Evolutionary conservation across 1,140 invertebrate genomes (phyloP), one percentile per base, ranked within the genome.

Genomic region (Holcopasites calliopsidis): DNA sequence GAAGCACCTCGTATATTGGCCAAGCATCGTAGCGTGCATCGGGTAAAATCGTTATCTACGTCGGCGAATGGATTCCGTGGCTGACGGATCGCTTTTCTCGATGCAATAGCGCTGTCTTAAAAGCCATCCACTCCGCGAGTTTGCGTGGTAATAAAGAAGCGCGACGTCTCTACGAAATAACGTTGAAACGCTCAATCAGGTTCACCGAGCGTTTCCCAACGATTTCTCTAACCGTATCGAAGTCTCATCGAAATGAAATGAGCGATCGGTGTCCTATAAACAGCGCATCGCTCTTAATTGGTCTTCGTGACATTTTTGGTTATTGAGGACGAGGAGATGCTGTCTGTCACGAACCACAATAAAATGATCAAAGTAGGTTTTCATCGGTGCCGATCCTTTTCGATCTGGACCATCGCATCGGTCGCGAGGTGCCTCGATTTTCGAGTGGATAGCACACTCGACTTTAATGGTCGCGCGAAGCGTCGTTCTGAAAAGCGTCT

Each of bases 71-170:
- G 18, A 42, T 54, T 42, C 50, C n/a, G 35, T 11, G 31, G 26
- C 57, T 52, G 65, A 52, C 44, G 11, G 50, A 78, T 65, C 33
- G 57, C 11, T 62, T 55, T 66, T n/a, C 10, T 26, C 42, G 16
- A 21, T 6, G 40, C 50, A 49, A 49, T 55, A 55, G 52, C 38
- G n/a, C 21, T 44, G n/a, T n/a, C n/a, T 60, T 42, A 61, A 66
- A 60, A 78, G 49, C 23, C 40, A 49, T 11, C 52, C 23, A 55
- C 54, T 28, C 21, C 16, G 40, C 26, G 11, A 23, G 13, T 3
- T 50, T n/a, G 16, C 55, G 26, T 18, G 11, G 40, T 16, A 54
- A 78, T 66, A 73, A 78, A 73, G 33, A 52, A 42, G 1, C 60
- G 6, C 28, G 31, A 40, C 21, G 26, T 66, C 23, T 60, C 33